These are phyloP conservation scores for Pectinophora gossypiella DNA, from an alignment of 1,140 invertebrate species.

Conservation along the genomic window DNA sequence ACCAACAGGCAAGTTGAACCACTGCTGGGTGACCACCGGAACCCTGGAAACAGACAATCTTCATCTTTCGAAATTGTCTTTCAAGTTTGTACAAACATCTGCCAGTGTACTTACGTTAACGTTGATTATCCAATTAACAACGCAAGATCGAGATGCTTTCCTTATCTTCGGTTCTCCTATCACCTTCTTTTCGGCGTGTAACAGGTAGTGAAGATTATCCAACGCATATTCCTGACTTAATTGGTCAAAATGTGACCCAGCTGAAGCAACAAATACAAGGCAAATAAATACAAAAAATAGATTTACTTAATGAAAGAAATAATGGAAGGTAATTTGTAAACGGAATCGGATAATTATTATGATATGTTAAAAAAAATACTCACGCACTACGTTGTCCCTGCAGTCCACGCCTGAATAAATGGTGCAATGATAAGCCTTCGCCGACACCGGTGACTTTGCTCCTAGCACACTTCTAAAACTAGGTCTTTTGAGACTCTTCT, in stretches of 20 bases:
- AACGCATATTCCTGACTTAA: neutral
- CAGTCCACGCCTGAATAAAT: neutral
- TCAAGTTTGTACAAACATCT: neutral
- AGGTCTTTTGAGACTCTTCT: neutral
- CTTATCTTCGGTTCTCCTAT: neutral
- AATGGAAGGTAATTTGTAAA: neutral
- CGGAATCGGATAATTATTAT: neutral
- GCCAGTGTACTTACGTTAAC: neutral
- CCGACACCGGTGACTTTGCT: neutral
- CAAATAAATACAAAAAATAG: neutral
- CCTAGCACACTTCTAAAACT: neutral
- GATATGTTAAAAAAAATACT: neutral
- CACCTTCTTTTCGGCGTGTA: neutral
- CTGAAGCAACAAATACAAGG: neutral
- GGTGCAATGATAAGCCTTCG: neutral
- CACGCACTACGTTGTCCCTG: neutral
- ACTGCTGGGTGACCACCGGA: neutral
- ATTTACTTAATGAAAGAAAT: neutral
- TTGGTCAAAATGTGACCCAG: neutral
- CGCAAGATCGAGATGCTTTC: neutral
- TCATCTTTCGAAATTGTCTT: no score
- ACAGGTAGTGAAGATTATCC: neutral
- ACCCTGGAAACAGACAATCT: neutral
- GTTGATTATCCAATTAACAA: neutral
- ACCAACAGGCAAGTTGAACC: neutral